Conservation (phyloP, 1,140 invertebrate species). For the Proctacanthus coquilletti region DNA sequence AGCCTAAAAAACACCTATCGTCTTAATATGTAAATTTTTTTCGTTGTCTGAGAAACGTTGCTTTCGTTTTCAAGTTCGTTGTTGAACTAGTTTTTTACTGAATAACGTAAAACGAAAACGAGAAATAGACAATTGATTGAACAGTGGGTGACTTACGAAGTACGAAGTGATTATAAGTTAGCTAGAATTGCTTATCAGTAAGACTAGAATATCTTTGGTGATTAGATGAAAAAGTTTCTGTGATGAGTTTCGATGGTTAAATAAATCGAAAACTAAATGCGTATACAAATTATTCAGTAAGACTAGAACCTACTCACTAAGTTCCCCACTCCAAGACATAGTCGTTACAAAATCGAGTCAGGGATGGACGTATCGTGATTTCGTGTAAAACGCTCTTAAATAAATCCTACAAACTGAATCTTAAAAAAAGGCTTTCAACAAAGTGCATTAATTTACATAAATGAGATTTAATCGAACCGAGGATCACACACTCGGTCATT, state of each 20-base stretch:
- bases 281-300: background rate
- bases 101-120: background rate
- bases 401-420: background rate
- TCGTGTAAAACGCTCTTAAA: background rate
- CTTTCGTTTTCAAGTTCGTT: conserved; percentile 20
- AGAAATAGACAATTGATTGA: too few relatives aligned
- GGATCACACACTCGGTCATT: too few relatives aligned
- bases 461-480: too few relatives aligned
- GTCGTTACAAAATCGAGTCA: background rate
- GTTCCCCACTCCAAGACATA: background rate
- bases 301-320: conserved; percentile 4
- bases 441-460: background rate
- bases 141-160: too few relatives aligned
- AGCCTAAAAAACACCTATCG: too few relatives aligned
- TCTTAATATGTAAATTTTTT: too few relatives aligned
- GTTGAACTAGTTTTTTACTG: background rate
- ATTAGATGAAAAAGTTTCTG: background rate
- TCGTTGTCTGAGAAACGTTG: conserved; percentile 42
- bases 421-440: background rate
- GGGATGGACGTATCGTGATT: conserved; percentile 4
- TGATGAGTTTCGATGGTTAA: background rate
- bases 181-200: too few relatives aligned
- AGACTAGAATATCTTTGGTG: too few relatives aligned
- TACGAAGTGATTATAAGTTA: too few relatives aligned
- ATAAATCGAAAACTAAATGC: background rate